Base-by-base conservation (phyloP, 2,113 vertebrate genomes). In the Conger conger region DNA sequence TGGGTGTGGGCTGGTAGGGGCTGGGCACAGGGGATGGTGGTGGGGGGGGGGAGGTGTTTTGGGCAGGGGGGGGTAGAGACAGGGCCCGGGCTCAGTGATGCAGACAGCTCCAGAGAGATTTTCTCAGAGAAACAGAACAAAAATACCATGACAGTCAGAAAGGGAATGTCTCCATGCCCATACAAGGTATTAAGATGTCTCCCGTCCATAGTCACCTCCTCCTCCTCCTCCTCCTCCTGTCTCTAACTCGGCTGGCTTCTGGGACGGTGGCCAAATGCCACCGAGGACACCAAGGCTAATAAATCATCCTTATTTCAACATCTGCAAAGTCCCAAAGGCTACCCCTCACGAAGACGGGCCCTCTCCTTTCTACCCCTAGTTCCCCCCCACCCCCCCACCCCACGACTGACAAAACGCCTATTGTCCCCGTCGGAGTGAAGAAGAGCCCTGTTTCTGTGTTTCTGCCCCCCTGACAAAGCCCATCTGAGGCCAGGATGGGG, bases 241-340 rank as follows among this genome's bases (percentile, higher is more conserved):
- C 91, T 87, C 93, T 92, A 93, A 91, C 94, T 87, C 91, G 63
- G 90, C 68, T 90, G 93, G 88, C 94, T 89, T 96, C 97, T 98
- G 97, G 97, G 97, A 96, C 94, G 94, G 94, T 94, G 89, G 96
- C 97, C 97, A 98, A 97, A 94, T 96, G 96, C 96, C 97, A 97
- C 95, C 57, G 89, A 96, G 96, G 96, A 97, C 96, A 95, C 95
- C 86, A 88, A 91, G 93, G 96, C 94, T 96, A 94, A 97, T 98
- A 97, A 97, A 98, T 98, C 96, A 97, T 96, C 94, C 93, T 94
- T 89, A 87, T 95, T 94, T 95, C 96, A 96, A 95, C 97, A 97
- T 97, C 96, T 97, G 97, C 96, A 95, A 50, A 93, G 92, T 90
- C 93, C 95, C 92, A 93, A 96, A 95, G 94, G 93, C 95, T 92